A percentile compares a stretch with the other conserved stretches of the same genome.
phyloP scores from a whole-genome alignment of 2,888 invertebrate species.

The Dascillus cervinus region DNA sequence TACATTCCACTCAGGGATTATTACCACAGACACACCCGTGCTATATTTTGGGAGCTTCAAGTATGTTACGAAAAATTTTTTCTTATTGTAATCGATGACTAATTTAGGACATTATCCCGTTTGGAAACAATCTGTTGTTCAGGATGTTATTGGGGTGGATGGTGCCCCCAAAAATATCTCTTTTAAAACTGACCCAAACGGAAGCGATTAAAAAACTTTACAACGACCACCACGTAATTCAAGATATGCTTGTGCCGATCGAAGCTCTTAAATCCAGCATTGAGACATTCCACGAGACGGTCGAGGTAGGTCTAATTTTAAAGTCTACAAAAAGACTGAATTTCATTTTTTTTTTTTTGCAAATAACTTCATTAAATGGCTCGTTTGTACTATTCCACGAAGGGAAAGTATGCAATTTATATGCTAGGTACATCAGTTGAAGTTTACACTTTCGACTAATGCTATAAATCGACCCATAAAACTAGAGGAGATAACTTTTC shows the following conservation, averaged over 20 bases:
- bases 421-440: no score
- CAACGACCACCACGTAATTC: slow-evolving; percentile 68
- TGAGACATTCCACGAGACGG: slow-evolving; percentile 55
- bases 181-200: slow-evolving; percentile 71
- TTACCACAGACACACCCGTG: slow-evolving; percentile 72
- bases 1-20: slow-evolving; percentile 76
- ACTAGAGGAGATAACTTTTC: no score
- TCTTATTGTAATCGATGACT: slow-evolving; percentile 2
- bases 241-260: slow-evolving; percentile 75
- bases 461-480: no score
- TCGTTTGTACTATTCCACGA: no score
- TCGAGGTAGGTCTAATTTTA: slow-evolving; percentile 38
- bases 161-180: slow-evolving; percentile 74
- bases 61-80: slow-evolving; percentile 36
- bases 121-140: slow-evolving; percentile 69
- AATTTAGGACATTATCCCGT: slow-evolving; percentile 68
- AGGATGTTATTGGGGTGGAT: slow-evolving; percentile 71
- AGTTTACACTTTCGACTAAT: no score
- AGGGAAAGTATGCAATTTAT: no score
- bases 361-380: no score
- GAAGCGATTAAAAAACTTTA: slow-evolving; percentile 62
- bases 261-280: slow-evolving; percentile 52
- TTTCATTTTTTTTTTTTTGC: no score
- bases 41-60: slow-evolving; percentile 79
- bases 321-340: no score